Evolutionary conservation across 2,888 invertebrate genomes (phyloP).

Genomic region (Macaria liturata): DNA sequence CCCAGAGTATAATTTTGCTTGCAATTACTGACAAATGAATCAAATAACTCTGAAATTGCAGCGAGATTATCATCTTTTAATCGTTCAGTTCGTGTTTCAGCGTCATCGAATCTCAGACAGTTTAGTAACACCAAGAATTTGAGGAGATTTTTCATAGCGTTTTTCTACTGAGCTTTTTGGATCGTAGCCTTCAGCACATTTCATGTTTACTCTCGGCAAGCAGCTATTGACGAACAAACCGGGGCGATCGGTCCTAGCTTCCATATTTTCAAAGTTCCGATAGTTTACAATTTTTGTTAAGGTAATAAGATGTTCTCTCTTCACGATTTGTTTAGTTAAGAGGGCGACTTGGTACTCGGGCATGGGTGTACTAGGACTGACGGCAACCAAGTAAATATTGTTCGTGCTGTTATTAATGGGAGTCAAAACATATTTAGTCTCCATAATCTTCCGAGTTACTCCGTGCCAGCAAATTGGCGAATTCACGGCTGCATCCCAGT

Average conservation of each 20-base stretch:
- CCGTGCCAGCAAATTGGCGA: slow-evolving; percentile 22
- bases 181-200: slow-evolving; percentile 6
- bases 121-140: too few species aligned
- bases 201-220: slow-evolving; percentile 7
- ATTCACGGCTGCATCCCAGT: slow-evolving; percentile 10
- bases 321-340: slow-evolving; percentile 5
- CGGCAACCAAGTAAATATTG: slow-evolving; percentile 4
- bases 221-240: slow-evolving; percentile 2
- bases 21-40: too few species aligned
- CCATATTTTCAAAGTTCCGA: slow-evolving; percentile 3
- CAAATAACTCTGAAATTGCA: too few species aligned
- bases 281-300: slow-evolving; percentile 3
- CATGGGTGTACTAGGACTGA: neutral
- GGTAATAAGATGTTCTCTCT: neutral
- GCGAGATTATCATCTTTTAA: too few species aligned
- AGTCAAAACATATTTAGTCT: slow-evolving; percentile 3
- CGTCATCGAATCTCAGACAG: too few species aligned
- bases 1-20: too few species aligned
- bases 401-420: slow-evolving; percentile 5
- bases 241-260: neutral
- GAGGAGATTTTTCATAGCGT: neutral
- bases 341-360: slow-evolving; percentile 24
- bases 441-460: neutral
- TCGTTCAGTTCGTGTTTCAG: too few species aligned
- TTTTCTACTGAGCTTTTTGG: slow-evolving; percentile 1